These are phyloP conservation scores for Bucorvus abyssinicus DNA, from an alignment of 2,797 vertebrate species.

Conservation along the genomic window DNA sequence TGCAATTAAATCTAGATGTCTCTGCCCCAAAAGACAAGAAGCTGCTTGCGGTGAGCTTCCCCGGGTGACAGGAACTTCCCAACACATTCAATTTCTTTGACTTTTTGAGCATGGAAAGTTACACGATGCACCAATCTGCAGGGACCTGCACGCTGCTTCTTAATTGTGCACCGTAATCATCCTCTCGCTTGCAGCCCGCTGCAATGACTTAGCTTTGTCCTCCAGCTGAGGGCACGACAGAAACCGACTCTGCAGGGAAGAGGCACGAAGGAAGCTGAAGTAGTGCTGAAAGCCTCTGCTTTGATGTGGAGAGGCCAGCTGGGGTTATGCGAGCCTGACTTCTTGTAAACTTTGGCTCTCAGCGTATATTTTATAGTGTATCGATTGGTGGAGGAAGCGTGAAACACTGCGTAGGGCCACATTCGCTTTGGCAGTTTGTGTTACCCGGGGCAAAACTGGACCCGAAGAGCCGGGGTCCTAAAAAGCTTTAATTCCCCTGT, in stretches of 20 bases:
- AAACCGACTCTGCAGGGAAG: not conserved
- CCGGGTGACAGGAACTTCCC: not conserved
- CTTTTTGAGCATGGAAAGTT: not conserved
- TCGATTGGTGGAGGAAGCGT: not conserved
- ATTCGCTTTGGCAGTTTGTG: not conserved
- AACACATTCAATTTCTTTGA: not conserved
- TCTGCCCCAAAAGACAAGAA: not conserved
- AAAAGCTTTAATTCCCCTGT: not conserved
- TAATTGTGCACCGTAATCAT: slow-evolving; percentile 42
- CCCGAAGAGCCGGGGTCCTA: not conserved
- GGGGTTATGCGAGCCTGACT: not conserved
- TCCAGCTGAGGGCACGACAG: not conserved
- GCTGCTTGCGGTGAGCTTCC: not conserved
- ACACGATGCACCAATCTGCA: not conserved
- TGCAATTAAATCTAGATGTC: not conserved
- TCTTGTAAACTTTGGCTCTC: not conserved
- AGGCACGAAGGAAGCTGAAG: not conserved
- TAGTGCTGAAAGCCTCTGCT: not conserved
- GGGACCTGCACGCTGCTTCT: not conserved
- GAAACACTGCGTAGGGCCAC: not conserved
- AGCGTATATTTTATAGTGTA: not conserved
- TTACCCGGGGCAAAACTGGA: not conserved
- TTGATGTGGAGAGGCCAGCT: not conserved
- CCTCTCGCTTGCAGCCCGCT: not conserved
- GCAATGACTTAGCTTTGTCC: slow-evolving; percentile 49